These are phyloP conservation scores for Pseudorhombus dupliciocellatus DNA, from an alignment of 2,113 vertebrate genomes.

Conservation along the genomic window DNA sequence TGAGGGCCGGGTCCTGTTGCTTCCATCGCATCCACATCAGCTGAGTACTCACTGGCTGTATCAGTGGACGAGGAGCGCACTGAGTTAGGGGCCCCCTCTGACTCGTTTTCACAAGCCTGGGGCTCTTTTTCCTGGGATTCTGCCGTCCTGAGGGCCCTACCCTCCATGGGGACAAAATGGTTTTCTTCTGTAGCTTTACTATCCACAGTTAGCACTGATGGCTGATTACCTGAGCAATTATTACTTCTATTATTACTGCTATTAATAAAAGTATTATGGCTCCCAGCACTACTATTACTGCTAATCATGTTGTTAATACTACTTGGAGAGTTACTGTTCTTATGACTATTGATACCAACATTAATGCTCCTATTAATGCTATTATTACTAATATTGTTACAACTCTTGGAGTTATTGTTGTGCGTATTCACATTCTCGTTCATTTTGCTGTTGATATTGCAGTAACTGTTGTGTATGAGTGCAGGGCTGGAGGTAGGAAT, in stretches of 20 bases:
- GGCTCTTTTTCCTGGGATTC: constrained; percentile 56
- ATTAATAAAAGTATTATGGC: constrained; percentile 58
- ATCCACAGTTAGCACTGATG: constrained; percentile 61
- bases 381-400: constrained; percentile 62
- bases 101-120: constrained; percentile 63
- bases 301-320: constrained; percentile 42
- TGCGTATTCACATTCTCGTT: constrained; percentile 49
- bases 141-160: constrained; percentile 55
- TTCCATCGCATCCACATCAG: constrained; percentile 83
- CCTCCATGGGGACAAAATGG: constrained; percentile 50
- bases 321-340: constrained; percentile 43
- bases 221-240: constrained; percentile 75
- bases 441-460: constrained; percentile 59
- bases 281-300: constrained; percentile 61
- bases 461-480: constrained; percentile 64
- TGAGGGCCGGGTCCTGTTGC: constrained; percentile 52
- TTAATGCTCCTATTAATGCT: constrained; percentile 50
- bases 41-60: constrained; percentile 89
- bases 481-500: constrained; percentile 67
- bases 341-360: constrained; percentile 40
- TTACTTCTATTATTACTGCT: constrained; percentile 67
- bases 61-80: constrained; percentile 88
- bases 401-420: constrained; percentile 51
- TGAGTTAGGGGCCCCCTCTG: constrained; percentile 74
- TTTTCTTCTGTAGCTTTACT: constrained; percentile 58